These are phyloP conservation scores for Hirtodrosophila trivittata DNA, from an alignment of 2,888 invertebrate genomes.

Conservation along the genomic window DNA sequence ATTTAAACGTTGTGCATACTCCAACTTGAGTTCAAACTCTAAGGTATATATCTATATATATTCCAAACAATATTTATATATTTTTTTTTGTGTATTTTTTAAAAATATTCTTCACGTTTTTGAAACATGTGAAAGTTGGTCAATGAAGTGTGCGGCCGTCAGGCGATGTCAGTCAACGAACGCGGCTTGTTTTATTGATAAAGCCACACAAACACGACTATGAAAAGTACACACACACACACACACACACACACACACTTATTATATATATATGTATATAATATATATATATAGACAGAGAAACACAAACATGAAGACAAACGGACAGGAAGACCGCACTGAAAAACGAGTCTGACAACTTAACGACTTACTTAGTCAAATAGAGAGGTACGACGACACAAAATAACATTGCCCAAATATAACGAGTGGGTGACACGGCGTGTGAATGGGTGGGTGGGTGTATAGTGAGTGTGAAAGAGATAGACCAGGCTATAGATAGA, in stretches of 20 bases:
- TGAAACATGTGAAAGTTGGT: slow-evolving; percentile 41
- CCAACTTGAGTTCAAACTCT: slow-evolving; percentile 12
- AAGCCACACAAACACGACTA: slow-evolving; percentile 50
- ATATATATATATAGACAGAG: slow-evolving; percentile 6
- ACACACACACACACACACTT: slow-evolving; percentile 13
- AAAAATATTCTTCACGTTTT: background rate
- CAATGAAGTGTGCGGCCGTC: slow-evolving; percentile 46
- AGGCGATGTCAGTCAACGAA: slow-evolving; percentile 45
- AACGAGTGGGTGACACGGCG: slow-evolving; percentile 28
- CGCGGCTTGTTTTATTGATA: slow-evolving; percentile 67
- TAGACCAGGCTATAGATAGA: background rate
- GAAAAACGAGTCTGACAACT: slow-evolving; percentile 72
- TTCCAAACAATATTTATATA: slow-evolving; percentile 24
- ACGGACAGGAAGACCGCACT: slow-evolving; percentile 37
- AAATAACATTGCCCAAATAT: slow-evolving; percentile 58
- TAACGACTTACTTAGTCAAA: slow-evolving; percentile 78
- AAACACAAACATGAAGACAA: slow-evolving; percentile 1
- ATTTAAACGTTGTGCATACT: slow-evolving; percentile 1
- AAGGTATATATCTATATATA: slow-evolving; percentile 30
- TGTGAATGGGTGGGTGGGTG: background rate
- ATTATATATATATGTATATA: background rate
- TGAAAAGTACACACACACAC: slow-evolving; percentile 24
- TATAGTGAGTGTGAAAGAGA: background rate
- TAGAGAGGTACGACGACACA: slow-evolving; percentile 57
- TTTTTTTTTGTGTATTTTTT: slow-evolving; percentile 19